Conservation (phyloP, 2,797 vertebrate species). For the Sciaenops ocellatus region DNA sequence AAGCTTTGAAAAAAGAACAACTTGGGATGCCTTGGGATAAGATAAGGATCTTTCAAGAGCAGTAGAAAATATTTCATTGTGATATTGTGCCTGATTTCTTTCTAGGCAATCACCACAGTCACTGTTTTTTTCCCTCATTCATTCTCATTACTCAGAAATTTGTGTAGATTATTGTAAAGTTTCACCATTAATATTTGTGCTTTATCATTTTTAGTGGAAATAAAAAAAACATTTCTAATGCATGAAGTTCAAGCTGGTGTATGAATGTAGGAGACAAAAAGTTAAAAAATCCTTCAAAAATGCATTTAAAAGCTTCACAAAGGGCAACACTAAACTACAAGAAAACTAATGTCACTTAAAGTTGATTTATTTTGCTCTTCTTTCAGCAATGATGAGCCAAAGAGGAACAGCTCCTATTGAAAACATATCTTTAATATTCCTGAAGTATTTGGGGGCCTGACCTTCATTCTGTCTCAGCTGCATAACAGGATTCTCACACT, state of each 20-base stretch:
- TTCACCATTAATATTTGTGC: background rate
- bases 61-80: slow-evolving; percentile 15
- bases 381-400: background rate
- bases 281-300: background rate
- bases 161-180: background rate
- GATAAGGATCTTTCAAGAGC: slow-evolving; percentile 26
- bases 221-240: background rate
- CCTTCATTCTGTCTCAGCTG: slow-evolving; percentile 57
- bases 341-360: background rate
- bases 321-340: background rate
- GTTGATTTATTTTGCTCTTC: background rate
- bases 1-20: slow-evolving; percentile 7
- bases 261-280: background rate
- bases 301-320: background rate
- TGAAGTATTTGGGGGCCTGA: slow-evolving; percentile 16
- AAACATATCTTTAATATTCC: slow-evolving; percentile 34
- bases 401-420: slow-evolving; percentile 9
- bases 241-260: background rate
- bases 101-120: background rate
- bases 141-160: background rate
- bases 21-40: background rate
- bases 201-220: background rate
- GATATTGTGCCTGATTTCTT: slow-evolving; percentile 7
- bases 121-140: background rate
- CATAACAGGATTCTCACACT: slow-evolving; percentile 28